Conservation (phyloP, 2,888 invertebrate genomes). For the Molorchus minor region DNA sequence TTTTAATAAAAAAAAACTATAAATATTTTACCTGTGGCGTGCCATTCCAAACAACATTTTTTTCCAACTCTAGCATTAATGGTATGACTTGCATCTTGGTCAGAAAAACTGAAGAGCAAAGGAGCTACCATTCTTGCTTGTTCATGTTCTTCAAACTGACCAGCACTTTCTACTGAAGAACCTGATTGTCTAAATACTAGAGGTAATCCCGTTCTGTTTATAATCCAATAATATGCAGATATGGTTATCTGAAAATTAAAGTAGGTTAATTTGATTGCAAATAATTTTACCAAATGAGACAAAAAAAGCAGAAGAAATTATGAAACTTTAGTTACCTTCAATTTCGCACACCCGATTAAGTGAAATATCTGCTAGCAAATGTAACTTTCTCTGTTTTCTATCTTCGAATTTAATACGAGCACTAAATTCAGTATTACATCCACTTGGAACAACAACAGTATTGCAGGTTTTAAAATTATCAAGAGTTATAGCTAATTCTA, state of each 20-base stretch:
- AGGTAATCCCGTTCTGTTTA: conserved; percentile 96
- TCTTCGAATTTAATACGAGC: conserved; percentile 77
- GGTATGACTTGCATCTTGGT: conserved; percentile 84
- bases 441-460: conserved; percentile 52
- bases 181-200: conserved; percentile 93
- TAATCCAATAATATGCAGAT: conserved; percentile 91
- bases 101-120: conserved; percentile 91
- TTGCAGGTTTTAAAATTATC: conserved; percentile 77
- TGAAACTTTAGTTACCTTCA: conserved; percentile 36
- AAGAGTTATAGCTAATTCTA: conserved; percentile 79
- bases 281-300: conserved; percentile 57
- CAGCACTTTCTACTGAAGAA: conserved; percentile 78
- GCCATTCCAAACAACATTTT: conserved; percentile 64
- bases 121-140: conserved; percentile 92
- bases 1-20: too few species aligned
- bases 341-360: conserved; percentile 40
- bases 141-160: conserved; percentile 96
- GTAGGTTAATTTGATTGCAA: conserved; percentile 39
- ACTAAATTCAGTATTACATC: conserved; percentile 51
- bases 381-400: conserved; percentile 74
- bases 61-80: conserved; percentile 81
- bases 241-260: conserved; percentile 70
- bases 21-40: conserved; percentile 65
- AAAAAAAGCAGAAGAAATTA: too few species aligned
- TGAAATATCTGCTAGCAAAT: conserved; percentile 71